Base-by-base conservation (phyloP, 1,140 invertebrate genomes). In the Coenobita brevimanus region DNA sequence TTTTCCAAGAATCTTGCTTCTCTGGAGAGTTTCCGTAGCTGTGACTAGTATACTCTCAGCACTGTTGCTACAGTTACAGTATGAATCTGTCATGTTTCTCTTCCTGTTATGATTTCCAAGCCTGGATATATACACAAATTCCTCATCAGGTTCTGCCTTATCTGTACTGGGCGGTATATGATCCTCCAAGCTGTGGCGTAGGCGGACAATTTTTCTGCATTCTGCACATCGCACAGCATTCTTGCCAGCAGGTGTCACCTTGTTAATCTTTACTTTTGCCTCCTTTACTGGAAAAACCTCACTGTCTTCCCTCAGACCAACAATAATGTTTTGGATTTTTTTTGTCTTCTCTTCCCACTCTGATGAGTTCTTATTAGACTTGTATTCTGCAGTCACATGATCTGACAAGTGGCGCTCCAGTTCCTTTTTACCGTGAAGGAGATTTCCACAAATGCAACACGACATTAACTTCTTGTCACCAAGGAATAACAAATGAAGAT, bases 51-150 rank as follows among this genome's bases (percentile, higher is more conserved):
- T n/a, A n/a, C n/a, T n/a, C n/a, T n/a, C n/a, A n/a, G n/a, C n/a
- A n/a, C n/a, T n/a, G n/a, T n/a, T n/a, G n/a, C n/a, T n/a, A n/a
- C n/a, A n/a, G n/a, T n/a, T n/a, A n/a, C n/a, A n/a, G n/a, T n/a
- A n/a, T n/a, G n/a, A n/a, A n/a, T 71, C 67, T 71, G n/a, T 33
- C 24, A 38, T 30, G 15, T 33, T 71, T 4, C 3, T 6, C 8
- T 71, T 71, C 10, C 21, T 33, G 36, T 71, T 13, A 38, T 30
- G 67, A 71, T 38, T 71, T 33, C 30, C 27, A 15, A 71, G 41
- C 24, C 67, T 71, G 67, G 67, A 71, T 30, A 71, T 71, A 21
- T 71, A 71, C 3, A 71, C 27, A 71, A 15, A 71, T n/a, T 71
- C 67, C 21, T 71, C 67, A 30, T 71, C 67, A 3, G 67, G 21